A percentile compares a stretch with the other conserved stretches of the same genome.
Evolutionary conservation across 2,797 vertebrate species (phyloP).

Genomic region (Peromyscus melanophrys): DNA sequence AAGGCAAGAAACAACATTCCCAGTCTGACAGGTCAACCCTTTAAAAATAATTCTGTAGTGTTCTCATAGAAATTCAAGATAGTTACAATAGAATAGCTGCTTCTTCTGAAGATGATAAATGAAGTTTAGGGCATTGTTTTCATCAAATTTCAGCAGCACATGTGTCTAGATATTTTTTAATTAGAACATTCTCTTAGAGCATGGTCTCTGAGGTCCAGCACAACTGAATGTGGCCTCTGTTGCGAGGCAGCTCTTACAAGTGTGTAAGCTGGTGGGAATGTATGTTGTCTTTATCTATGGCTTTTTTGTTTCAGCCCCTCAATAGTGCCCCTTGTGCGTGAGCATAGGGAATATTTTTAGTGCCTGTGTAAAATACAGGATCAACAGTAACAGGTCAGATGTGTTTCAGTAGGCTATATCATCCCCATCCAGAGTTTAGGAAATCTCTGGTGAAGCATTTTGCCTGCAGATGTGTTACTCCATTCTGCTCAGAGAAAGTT

Average conservation of each 20-base stretch:
- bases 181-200: conserved; percentile 59
- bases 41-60: not conserved
- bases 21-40: not conserved
- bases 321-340: not conserved
- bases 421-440: conserved; percentile 58
- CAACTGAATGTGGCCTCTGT: not conserved
- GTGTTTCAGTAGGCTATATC: conserved; percentile 21
- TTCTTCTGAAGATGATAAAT: conserved; percentile 5
- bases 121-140: not conserved
- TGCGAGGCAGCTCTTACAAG: not conserved
- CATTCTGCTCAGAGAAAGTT: not conserved
- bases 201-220: not conserved
- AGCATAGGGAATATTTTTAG: conserved; percentile 42
- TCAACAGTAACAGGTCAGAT: conserved; percentile 21
- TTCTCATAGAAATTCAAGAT: not conserved
- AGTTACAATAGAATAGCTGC: too few species aligned
- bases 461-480: conserved; percentile 32
- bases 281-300: not conserved
- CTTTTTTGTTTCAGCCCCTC: not conserved
- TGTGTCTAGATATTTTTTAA: conserved; percentile 26
- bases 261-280: not conserved
- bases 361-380: not conserved
- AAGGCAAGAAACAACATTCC: not conserved
- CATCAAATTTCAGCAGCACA: not conserved
- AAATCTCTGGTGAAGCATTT: conserved; percentile 66